Evolutionary conservation across 2,888 invertebrate genomes (phyloP).

Genomic region (Phalera bucephala): DNA sequence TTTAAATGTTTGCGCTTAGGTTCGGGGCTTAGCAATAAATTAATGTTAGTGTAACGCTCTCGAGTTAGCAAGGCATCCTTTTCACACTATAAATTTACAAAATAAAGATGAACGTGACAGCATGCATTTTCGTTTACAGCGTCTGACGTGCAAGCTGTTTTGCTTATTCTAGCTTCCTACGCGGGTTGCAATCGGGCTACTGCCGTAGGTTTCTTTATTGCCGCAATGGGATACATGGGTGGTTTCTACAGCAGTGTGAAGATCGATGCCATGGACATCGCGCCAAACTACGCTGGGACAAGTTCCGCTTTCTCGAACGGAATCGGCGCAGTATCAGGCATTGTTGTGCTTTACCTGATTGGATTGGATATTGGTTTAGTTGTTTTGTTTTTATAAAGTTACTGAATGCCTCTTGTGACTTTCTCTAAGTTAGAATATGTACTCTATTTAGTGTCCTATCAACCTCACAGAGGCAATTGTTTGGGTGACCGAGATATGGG

Average conservation of each 20-base stretch:
- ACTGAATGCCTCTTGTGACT: too few species aligned
- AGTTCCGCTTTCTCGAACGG: constrained; percentile 86
- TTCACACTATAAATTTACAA: too few species aligned
- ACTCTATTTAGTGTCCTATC: too few species aligned
- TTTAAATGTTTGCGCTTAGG: too few species aligned
- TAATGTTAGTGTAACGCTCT: too few species aligned
- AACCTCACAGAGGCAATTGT: too few species aligned
- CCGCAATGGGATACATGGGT: constrained; percentile 86
- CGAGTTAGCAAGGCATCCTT: too few species aligned
- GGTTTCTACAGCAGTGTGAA: constrained; percentile 87
- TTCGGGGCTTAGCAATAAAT: too few species aligned
- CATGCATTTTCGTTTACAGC: constrained; percentile 74
- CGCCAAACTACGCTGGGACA: constrained; percentile 85
- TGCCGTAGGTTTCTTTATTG: constrained; percentile 81
- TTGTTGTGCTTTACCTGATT: constrained; percentile 83
- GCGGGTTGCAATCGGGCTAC: constrained; percentile 80
- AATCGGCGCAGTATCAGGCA: constrained; percentile 84
- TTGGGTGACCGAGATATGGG: too few species aligned
- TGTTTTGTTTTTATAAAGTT: too few species aligned
- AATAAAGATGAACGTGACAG: too few species aligned
- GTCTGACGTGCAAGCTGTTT: constrained; percentile 84
- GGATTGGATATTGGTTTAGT: constrained; percentile 84
- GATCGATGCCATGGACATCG: constrained; percentile 85
- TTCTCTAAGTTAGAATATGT: too few species aligned
- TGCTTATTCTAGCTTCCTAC: constrained; percentile 85